phyloP scores from a whole-genome alignment of 1,140 invertebrate genomes.

The Heliconius nattereri region DNA sequence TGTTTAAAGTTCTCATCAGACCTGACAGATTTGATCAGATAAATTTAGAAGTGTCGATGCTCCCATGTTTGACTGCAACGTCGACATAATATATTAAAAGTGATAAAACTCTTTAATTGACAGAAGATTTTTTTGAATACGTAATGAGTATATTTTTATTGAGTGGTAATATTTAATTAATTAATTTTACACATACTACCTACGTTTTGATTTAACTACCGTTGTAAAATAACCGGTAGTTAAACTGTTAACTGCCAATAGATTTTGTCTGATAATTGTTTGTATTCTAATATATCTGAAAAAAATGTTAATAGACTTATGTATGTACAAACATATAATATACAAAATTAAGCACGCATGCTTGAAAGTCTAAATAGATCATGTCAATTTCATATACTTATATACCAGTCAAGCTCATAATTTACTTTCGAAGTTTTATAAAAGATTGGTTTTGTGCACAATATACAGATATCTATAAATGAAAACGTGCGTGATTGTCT shows the following conservation, averaged over 20 bases:
- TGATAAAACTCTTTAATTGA: conserved; percentile 38
- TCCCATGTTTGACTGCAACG: background rate
- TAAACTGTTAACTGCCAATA: background rate
- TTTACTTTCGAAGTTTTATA: too few relatives aligned
- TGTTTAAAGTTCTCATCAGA: too few relatives aligned
- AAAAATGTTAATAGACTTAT: too few relatives aligned
- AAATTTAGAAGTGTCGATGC: background rate
- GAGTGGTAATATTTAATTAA: conserved; percentile 30
- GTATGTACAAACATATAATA: too few relatives aligned
- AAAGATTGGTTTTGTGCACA: too few relatives aligned
- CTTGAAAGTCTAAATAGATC: background rate
- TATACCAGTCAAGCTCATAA: too few relatives aligned
- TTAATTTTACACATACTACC: conserved; percentile 33
- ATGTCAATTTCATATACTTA: too few relatives aligned
- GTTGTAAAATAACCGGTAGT: conserved; percentile 12
- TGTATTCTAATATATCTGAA: background rate
- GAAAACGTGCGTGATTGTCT: too few relatives aligned
- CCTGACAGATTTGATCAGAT: too few relatives aligned
- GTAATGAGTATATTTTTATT: conserved; percentile 35
- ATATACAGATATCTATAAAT: too few relatives aligned
- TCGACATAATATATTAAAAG: conserved; percentile 17
- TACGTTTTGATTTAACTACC: conserved; percentile 6
- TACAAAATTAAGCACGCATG: too few relatives aligned
- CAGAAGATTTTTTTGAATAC: conserved; percentile 34
- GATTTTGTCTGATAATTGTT: background rate